Conservation (phyloP, 2,797 vertebrate species). For the Pygocentrus nattereri region DNA sequence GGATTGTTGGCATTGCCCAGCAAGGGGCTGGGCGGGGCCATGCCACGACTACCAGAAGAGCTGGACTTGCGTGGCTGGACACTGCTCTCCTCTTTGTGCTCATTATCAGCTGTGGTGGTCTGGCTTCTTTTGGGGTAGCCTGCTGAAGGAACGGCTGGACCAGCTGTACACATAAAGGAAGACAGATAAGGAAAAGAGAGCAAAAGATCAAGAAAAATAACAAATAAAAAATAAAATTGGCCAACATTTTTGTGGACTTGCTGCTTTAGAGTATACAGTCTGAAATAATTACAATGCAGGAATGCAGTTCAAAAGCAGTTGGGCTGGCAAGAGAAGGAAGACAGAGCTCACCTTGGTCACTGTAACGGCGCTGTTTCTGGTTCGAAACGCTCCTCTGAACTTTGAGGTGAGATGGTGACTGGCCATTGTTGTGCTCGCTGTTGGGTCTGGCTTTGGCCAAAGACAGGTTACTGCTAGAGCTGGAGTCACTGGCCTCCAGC, state of each 20-base stretch:
- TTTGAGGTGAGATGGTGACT: slow-evolving; percentile 89
- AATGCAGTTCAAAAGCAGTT: background rate
- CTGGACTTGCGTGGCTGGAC: slow-evolving; percentile 81
- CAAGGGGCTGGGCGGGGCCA: slow-evolving; percentile 87
- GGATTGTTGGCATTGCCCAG: slow-evolving; percentile 90
- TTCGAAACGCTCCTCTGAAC: slow-evolving; percentile 86
- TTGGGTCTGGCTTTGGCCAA: slow-evolving; percentile 87
- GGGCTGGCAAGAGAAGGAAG: too few species aligned
- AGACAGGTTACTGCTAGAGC: slow-evolving; percentile 89
- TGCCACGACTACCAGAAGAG: slow-evolving; percentile 78
- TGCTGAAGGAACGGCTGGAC: slow-evolving; percentile 84
- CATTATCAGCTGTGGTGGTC: slow-evolving; percentile 83
- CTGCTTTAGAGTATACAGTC: background rate
- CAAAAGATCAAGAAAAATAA: background rate
- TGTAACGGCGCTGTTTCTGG: slow-evolving; percentile 92
- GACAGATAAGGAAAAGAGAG: background rate
- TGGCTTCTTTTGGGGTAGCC: slow-evolving; percentile 87
- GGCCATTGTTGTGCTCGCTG: slow-evolving; percentile 85
- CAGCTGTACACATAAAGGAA: slow-evolving; percentile 72
- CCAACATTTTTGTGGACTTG: background rate
- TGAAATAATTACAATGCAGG: background rate
- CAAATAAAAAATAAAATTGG: too few species aligned
- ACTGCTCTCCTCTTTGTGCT: slow-evolving; percentile 81
- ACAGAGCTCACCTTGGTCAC: slow-evolving; percentile 86
- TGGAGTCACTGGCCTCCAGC: slow-evolving; percentile 90